These are phyloP conservation scores for Pollicipes pollicipes DNA, from an alignment of 1,140 invertebrate genomes.

Conservation along the genomic window DNA sequence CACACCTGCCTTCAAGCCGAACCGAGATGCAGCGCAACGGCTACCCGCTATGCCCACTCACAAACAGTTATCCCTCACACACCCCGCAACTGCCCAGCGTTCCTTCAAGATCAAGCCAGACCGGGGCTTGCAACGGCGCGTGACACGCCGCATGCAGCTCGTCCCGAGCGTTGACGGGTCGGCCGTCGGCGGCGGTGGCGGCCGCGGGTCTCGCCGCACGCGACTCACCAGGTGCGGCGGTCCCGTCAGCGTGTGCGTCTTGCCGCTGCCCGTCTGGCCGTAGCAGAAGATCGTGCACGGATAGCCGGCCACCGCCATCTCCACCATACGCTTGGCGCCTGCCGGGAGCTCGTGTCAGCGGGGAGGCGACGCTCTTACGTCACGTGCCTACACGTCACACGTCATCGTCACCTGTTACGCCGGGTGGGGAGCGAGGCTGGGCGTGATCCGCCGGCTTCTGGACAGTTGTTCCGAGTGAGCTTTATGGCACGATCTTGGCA, in stretches of 20 bases:
- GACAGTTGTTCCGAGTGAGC: too few relatives aligned
- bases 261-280: conserved; percentile 90
- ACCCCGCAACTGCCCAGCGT: too few relatives aligned
- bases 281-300: conserved; percentile 88
- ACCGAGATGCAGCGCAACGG: too few relatives aligned
- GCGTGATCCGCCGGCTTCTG: too few relatives aligned
- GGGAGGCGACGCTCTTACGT: neutral
- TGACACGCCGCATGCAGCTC: neutral
- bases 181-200: neutral
- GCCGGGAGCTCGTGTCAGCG: neutral
- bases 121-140: too few relatives aligned
- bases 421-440: neutral
- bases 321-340: conserved; percentile 59
- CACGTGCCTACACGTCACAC: neutral
- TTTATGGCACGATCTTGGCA: too few relatives aligned
- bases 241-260: conserved; percentile 86
- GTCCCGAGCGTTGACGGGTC: too few relatives aligned
- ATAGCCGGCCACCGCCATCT: conserved; percentile 84
- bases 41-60: too few relatives aligned
- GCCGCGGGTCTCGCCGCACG: too few relatives aligned
- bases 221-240: conserved; percentile 55
- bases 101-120: too few relatives aligned
- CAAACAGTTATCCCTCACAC: too few relatives aligned
- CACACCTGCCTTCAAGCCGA: too few relatives aligned
- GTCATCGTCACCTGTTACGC: neutral